A percentile compares a stretch with the other conserved stretches of the same genome.
Conservation (phyloP, 1,140 invertebrate species). For the Cecropterus lyciades region DNA sequence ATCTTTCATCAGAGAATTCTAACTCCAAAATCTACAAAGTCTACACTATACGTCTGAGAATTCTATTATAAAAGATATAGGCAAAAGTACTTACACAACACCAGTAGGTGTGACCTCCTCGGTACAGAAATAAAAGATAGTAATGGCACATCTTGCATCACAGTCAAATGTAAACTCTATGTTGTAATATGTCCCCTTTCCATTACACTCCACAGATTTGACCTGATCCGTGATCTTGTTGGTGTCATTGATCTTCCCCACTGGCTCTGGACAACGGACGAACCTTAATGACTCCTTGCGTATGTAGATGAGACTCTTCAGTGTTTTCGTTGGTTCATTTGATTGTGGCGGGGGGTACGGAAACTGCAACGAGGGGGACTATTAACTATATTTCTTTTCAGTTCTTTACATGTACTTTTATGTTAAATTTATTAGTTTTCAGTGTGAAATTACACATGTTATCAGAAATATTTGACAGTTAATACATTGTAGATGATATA, state of each 20-base stretch:
- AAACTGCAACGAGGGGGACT: conserved; percentile 88
- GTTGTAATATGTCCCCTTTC: conserved; percentile 91
- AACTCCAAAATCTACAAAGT: no score
- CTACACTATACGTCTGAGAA: no score
- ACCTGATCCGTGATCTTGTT: conserved; percentile 79
- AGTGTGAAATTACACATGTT: no score
- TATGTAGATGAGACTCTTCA: conserved; percentile 98
- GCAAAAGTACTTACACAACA: conserved; percentile 90
- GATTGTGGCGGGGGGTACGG: conserved; percentile 98
- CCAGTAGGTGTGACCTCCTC: conserved; percentile 95
- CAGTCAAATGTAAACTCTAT: conserved; percentile 99
- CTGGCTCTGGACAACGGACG: conserved; percentile 87
- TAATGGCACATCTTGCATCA: conserved; percentile 96
- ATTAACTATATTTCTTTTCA: conserved; percentile 31
- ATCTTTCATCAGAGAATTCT: no score
- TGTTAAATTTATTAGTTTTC: not conserved
- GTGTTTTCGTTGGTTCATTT: conserved; percentile 97
- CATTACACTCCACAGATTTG: conserved; percentile 77
- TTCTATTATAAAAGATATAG: no score
- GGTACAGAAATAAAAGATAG: conserved; percentile 97
- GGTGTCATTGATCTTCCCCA: conserved; percentile 79
- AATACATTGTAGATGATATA: no score
- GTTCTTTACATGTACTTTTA: conserved; percentile 21
- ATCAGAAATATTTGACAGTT: no score
- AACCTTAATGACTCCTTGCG: conserved; percentile 97